These are phyloP conservation scores for Pseudomyrmex pallidus DNA, from an alignment of 1,140 invertebrate species.

Conservation along the genomic window DNA sequence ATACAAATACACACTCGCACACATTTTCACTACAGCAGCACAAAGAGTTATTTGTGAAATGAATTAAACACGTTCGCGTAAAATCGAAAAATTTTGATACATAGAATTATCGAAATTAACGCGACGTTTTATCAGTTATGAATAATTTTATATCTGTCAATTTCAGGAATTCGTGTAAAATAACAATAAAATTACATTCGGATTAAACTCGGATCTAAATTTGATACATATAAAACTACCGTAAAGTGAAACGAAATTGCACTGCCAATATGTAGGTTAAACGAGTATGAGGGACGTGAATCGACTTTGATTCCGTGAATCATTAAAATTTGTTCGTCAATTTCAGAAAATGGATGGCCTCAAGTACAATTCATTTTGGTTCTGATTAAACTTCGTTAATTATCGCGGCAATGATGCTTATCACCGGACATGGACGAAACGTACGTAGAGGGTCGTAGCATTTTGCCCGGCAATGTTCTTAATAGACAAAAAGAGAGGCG, in stretches of 20 bases:
- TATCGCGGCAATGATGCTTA: neutral
- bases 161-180: neutral
- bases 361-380: neutral
- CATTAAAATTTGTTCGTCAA: slow-evolving; percentile 32
- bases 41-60: too few relatives aligned
- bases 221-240: neutral
- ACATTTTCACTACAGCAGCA: too few relatives aligned
- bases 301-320: neutral
- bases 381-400: slow-evolving; percentile 54
- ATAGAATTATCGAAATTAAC: too few relatives aligned
- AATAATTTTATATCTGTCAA: slow-evolving; percentile 34
- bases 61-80: too few relatives aligned
- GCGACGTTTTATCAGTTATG: neutral
- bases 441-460: neutral
- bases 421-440: neutral
- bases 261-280: too few relatives aligned
- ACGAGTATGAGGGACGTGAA: neutral
- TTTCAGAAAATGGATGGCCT: neutral
- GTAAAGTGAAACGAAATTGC: neutral
- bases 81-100: too few relatives aligned
- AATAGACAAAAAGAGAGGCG: slow-evolving; percentile 21
- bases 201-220: slow-evolving; percentile 5
- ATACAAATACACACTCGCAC: too few relatives aligned
- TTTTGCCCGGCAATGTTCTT: slow-evolving; percentile 20
- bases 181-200: neutral